phyloP scores from a whole-genome alignment of 2,113 vertebrate species.

The Pleuronectes platessa region DNA sequence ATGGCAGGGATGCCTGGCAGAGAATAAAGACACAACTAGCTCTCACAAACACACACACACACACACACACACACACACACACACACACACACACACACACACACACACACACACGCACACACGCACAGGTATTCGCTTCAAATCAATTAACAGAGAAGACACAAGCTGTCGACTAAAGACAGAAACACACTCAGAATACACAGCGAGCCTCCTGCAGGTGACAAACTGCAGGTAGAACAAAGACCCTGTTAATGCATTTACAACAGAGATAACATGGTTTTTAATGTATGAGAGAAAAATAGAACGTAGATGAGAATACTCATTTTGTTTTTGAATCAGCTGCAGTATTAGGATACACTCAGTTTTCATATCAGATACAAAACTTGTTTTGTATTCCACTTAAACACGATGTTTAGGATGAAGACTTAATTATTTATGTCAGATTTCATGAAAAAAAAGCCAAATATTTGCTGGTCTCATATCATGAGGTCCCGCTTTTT shows the following conservation, averaged over 20 bases:
- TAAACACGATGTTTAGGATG: background rate
- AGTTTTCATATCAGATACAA: background rate
- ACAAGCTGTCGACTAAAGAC: background rate
- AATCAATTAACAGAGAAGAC: background rate
- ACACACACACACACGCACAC: too few relatives aligned
- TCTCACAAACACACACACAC: background rate
- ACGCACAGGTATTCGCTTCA: background rate
- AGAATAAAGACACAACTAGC: slow-evolving; percentile 9
- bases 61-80: too few relatives aligned
- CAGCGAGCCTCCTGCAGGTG: background rate
- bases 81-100: background rate
- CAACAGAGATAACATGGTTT: background rate
- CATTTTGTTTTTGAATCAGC: background rate
- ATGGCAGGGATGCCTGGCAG: slow-evolving; percentile 25
- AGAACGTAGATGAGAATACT: background rate
- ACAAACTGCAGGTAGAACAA: background rate
- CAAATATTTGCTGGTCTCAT: too few relatives aligned
- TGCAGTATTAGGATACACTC: too few relatives aligned
- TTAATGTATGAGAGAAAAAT: background rate
- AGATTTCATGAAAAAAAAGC: too few relatives aligned
- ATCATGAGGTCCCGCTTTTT: too few relatives aligned
- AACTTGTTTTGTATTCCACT: background rate
- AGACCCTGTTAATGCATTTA: background rate
- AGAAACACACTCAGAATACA: background rate
- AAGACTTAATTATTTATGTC: too few relatives aligned